Evolutionary conservation across 2,797 vertebrate species (phyloP), one percentile per base, ranked within the genome.

Genomic region (Lagorchestes hirsutus): DNA sequence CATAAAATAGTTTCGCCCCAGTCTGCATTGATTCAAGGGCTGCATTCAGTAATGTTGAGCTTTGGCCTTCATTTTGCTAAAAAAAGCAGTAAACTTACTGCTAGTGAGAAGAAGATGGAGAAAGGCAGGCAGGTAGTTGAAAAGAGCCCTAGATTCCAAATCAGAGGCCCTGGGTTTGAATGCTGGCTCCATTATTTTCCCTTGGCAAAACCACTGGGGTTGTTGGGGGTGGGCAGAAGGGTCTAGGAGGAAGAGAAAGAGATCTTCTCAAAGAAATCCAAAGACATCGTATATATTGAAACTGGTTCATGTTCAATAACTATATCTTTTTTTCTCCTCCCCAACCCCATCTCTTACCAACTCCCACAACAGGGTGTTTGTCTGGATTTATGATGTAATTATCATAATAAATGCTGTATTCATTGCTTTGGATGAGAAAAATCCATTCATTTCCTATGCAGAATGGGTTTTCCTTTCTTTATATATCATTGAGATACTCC

Each of bases 331-430:
- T 55, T 96, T 92, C 56, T 9, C 57, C 57, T 28, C 27, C 24
- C 24, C 24, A 55, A 55, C 0, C n/a, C 74, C 22, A 82, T 46
- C 8, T 8, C 40, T 82, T 18, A 82, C 74, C 74, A 50, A 46
- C 40, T 4, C 50, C 55, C 91, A 90, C 92, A 56, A 90, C 98
- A 99, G 99, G 97, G 98, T 98, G 40, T 99, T 99, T 95, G 98
- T 99, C n/a, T 99, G 99, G 93, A 95, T 97, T 40, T 99, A 99
- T 0, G 99, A 99, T 97, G 95, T 99, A 34, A 99, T 99, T 97
- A 99, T 99, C 97, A 98, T 99, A 95, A 98, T 99, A 92, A 99
- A 99, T 59, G 99, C 99, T 0, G 98, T 99, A 93, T 99, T 99
- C 98, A 99, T 99, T 92, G 99, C 99, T 2, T 98, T 99, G 98